These are phyloP conservation scores for Acleris holmiana DNA, from an alignment of 2,888 invertebrate genomes.

Conservation along the genomic window DNA sequence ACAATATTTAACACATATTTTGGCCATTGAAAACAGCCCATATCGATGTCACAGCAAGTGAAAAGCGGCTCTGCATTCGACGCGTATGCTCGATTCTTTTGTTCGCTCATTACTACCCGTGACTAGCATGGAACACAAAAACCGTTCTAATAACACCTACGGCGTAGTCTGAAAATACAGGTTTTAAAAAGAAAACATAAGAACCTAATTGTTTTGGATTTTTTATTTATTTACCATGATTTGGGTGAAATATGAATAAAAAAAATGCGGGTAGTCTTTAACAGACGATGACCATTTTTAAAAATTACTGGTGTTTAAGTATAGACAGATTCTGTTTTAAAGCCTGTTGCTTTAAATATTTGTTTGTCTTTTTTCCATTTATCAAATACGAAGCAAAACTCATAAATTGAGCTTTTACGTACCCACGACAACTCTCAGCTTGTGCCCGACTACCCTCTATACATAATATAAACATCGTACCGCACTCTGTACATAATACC, in stretches of 20 bases:
- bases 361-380: neutral
- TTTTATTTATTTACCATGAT: neutral
- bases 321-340: no score
- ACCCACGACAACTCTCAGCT: neutral
- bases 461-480: no score
- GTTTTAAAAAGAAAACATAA: constrained; percentile 13
- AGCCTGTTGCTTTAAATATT: no score
- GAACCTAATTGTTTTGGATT: constrained; percentile 12
- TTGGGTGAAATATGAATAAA: neutral
- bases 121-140: constrained; percentile 66
- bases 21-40: constrained; percentile 50
- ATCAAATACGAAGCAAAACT: neutral
- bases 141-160: constrained; percentile 60
- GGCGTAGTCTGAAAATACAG: constrained; percentile 44
- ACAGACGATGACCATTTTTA: no score
- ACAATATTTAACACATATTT: constrained; percentile 49
- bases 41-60: constrained; percentile 60
- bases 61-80: constrained; percentile 71
- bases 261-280: no score
- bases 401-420: neutral
- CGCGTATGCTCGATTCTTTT: constrained; percentile 77
- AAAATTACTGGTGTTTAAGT: no score
- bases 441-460: neutral
- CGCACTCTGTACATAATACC: no score
- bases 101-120: constrained; percentile 67